Base-by-base conservation (phyloP, 2,797 vertebrate genomes). In the Arrhamphus sclerolepis region DNA sequence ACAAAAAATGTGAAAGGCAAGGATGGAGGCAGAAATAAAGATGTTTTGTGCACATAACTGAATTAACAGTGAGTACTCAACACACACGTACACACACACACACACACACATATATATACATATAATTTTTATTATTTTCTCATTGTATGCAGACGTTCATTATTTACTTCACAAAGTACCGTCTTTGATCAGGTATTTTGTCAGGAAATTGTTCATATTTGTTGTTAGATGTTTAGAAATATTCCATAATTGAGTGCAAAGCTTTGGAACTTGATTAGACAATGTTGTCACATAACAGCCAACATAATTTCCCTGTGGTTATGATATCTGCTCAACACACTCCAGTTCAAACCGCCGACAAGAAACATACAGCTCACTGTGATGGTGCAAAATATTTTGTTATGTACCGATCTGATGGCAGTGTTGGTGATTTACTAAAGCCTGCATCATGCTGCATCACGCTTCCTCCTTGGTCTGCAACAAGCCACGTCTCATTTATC, bases 401-500 rank as follows among this genome's bases (percentile, higher is more conserved):
- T 14, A 38, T 17, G 20, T 19, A 39, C 7, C 0, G 20, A 7
- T 38, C 7, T 73, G 56, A 43, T 60, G 72, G 51, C 54, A 61
- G 55, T 16, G 1, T 22, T 10, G 62, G 66, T 41, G 50, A 38
- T 70, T 48, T 46, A 17, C 50, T 39, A 24, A 66, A 59, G 29
- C 62, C 58, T 49, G 56, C 34, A 56, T 59, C 48, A 1, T 0
- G 55, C 51, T 21, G 18, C 42, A 54, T 73, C n/a, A n/a, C n/a
- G n/a, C 59, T 51, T 31, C 42, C 34, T 62, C 22, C 42, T 75
- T 56, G 48, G 54, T 64, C 51, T 70, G 50, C 52, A 84, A 63
- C 58, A 39, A 29, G 47, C 67, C 64, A 74, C 56, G 75, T 41
- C 58, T 78, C 66, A 80, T 87, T 82, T 78, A 74, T 67, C 44